phyloP scores from a whole-genome alignment of 2,888 invertebrate species.

The Melanophora roralis region DNA sequence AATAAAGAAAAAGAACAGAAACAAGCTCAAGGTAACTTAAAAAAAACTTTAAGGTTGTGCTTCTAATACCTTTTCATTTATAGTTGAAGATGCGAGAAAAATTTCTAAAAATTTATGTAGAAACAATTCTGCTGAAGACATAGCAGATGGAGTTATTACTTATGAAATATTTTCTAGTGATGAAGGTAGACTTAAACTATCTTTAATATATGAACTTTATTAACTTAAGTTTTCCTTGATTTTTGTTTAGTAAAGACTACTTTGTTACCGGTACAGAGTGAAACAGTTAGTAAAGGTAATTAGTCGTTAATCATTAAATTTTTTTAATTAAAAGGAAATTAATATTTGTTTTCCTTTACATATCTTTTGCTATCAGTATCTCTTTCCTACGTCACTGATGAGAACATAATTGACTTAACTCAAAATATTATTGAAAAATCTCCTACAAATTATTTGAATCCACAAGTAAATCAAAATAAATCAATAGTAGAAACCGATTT shows the following conservation, averaged over 20 bases:
- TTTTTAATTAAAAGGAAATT: too few relatives aligned
- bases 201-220: neutral
- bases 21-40: conserved; percentile 1
- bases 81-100: neutral
- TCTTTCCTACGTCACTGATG: neutral
- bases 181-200: conserved; percentile 68
- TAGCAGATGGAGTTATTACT: conserved; percentile 60
- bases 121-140: conserved; percentile 8
- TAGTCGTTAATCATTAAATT: too few relatives aligned
- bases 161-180: conserved; percentile 74
- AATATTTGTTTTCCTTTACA: neutral
- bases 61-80: neutral
- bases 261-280: conserved; percentile 3
- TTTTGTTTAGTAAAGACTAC: conserved; percentile 71
- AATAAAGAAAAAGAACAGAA: neutral
- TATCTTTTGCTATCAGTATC: conserved; percentile 7
- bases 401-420: conserved; percentile 65
- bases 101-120: neutral
- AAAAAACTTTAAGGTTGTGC: neutral
- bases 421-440: conserved; percentile 38
- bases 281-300: conserved; percentile 31
- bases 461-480: conserved; percentile 26
- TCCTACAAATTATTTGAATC: neutral
- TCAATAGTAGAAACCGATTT: conserved; percentile 43
- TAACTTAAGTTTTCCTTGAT: neutral